A percentile compares a stretch with the other conserved stretches of the same genome.
phyloP scores from a whole-genome alignment of 2,888 invertebrate species.

The Ptycholaimellus sp. region DNA sequence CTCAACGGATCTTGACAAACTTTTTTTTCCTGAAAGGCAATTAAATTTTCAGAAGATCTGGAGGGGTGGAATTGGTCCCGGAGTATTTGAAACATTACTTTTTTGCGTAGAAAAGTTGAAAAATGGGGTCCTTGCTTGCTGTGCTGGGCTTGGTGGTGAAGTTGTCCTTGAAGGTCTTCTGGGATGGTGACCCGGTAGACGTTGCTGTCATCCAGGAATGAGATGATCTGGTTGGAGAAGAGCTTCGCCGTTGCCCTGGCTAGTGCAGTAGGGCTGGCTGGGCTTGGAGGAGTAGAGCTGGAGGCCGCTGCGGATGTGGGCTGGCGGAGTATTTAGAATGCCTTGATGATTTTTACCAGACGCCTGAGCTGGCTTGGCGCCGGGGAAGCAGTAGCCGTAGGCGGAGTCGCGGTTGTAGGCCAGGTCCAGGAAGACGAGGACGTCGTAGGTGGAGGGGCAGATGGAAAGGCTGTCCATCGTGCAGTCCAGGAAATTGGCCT shows the following conservation, averaged over 20 bases:
- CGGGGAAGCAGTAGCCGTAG: constrained; percentile 99
- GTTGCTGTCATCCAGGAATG: constrained; percentile 99
- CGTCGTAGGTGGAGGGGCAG: constrained; percentile 92
- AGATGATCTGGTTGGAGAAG: constrained; percentile 99
- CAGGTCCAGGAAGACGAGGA: constrained; percentile 81
- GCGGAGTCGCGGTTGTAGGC: constrained; percentile 95
- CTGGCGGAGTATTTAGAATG: constrained; percentile 81
- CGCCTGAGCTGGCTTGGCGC: constrained; percentile 64
- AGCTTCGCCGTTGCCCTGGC: constrained; percentile 97
- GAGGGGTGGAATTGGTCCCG: too few species aligned
- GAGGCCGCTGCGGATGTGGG: constrained; percentile 90
- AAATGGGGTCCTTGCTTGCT: too few species aligned
- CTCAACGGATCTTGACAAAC: too few species aligned
- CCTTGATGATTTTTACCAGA: constrained; percentile 99
- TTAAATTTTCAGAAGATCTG: too few species aligned
- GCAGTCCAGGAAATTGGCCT: constrained; percentile 95
- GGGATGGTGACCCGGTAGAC: constrained; percentile 97
- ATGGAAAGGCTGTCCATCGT: constrained; percentile 99
- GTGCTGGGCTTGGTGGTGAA: constrained; percentile 96
- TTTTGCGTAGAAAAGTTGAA: too few species aligned
- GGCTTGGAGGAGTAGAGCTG: constrained; percentile 96
- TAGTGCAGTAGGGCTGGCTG: constrained; percentile 91
- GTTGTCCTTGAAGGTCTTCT: constrained; percentile 98
- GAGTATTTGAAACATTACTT: too few species aligned
- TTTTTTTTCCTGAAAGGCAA: too few species aligned